These are phyloP conservation scores for Sialis fuliginosa DNA, from an alignment of 2,888 invertebrate genomes.

Conservation along the genomic window DNA sequence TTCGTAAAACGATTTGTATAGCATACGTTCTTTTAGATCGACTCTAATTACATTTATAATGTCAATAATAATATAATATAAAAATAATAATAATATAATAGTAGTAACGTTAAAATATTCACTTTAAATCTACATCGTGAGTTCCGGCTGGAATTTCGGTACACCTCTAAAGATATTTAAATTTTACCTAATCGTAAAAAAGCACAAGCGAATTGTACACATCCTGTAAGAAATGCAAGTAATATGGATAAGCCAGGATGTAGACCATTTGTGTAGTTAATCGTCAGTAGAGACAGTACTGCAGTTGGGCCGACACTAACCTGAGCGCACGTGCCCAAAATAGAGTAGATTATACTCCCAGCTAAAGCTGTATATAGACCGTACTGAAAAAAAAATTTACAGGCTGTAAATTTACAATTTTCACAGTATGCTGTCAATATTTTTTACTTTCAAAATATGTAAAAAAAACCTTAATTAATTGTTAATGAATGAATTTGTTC, in stretches of 20 bases:
- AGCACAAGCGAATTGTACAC: conserved; percentile 44
- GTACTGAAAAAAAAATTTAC: conserved; percentile 36
- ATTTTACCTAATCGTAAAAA: conserved; percentile 42
- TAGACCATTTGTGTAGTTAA: conserved; percentile 38
- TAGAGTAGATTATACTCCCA: conserved; percentile 57
- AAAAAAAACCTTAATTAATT: too few relatives aligned
- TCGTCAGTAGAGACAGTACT: conserved; percentile 55
- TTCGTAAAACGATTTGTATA: too few relatives aligned
- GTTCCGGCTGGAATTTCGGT: too few relatives aligned
- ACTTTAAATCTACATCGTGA: too few relatives aligned
- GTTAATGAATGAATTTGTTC: too few relatives aligned
- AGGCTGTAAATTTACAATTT: too few relatives aligned
- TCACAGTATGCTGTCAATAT: too few relatives aligned
- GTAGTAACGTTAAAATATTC: too few relatives aligned
- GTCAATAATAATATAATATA: too few relatives aligned
- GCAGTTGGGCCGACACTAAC: conserved; percentile 58
- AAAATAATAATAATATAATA: too few relatives aligned
- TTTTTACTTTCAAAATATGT: too few relatives aligned
- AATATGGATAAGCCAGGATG: conserved; percentile 42
- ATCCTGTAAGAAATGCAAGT: conserved; percentile 45
- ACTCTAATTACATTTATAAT: conserved; percentile 8
- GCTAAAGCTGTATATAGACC: conserved; percentile 69
- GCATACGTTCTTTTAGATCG: too few relatives aligned
- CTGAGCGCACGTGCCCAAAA: conserved; percentile 57
- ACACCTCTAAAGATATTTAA: background rate